These are phyloP conservation scores for Tympanuchus pallidicinctus DNA, from an alignment of 2,113 vertebrate genomes.

Conservation along the genomic window DNA sequence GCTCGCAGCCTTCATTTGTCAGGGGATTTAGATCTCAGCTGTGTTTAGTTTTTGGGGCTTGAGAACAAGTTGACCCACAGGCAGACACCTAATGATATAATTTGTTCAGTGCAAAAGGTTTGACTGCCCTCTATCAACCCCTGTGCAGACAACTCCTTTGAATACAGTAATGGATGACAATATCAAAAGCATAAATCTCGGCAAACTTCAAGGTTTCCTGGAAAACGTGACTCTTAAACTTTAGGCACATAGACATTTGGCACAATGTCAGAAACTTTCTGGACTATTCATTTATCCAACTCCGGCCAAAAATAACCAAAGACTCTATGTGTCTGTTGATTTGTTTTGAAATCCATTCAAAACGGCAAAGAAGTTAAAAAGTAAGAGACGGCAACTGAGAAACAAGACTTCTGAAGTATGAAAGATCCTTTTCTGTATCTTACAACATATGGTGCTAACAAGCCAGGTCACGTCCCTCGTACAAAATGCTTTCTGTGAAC, in stretches of 20 bases:
- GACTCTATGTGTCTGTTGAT: slow-evolving; percentile 83
- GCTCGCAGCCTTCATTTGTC: slow-evolving; percentile 84
- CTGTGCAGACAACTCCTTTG: slow-evolving; percentile 79
- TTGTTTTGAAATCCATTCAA: slow-evolving; percentile 86
- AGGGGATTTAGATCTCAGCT: slow-evolving; percentile 85
- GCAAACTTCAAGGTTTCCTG: slow-evolving; percentile 79
- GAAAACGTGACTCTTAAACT: slow-evolving; percentile 75
- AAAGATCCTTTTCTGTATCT: slow-evolving; percentile 76
- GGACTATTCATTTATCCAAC: slow-evolving; percentile 80
- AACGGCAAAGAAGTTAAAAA: slow-evolving; percentile 78
- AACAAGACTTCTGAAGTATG: slow-evolving; percentile 74
- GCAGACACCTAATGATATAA: slow-evolving; percentile 85
- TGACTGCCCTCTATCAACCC: slow-evolving; percentile 82
- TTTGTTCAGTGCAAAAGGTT: slow-evolving; percentile 81
- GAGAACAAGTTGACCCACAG: slow-evolving; percentile 84
- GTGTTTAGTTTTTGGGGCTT: slow-evolving; percentile 86
- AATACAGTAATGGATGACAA: slow-evolving; percentile 79
- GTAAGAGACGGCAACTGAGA: slow-evolving; percentile 73
- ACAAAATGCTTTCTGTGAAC: slow-evolving; percentile 48
- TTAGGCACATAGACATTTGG: slow-evolving; percentile 79
- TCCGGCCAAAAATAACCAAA: slow-evolving; percentile 81
- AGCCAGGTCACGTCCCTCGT: slow-evolving; percentile 34
- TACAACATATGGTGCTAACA: slow-evolving; percentile 63
- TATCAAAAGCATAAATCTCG: slow-evolving; percentile 76
- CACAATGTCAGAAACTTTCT: slow-evolving; percentile 79